Conservation (phyloP, 2,888 invertebrate species). For the Pristionchus exspectatus region DNA sequence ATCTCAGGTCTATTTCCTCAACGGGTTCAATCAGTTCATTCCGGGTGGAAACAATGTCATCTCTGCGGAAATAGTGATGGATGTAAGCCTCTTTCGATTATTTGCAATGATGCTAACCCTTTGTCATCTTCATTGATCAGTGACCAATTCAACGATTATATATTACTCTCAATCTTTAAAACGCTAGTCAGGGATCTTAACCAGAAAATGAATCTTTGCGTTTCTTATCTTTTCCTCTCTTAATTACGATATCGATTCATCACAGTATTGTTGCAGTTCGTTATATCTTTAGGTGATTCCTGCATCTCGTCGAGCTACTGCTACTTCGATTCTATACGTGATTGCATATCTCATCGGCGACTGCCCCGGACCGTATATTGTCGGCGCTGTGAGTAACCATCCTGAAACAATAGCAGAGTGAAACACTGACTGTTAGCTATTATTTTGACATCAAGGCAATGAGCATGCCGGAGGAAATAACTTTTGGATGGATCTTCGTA, state of each 20-base stretch:
- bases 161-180: too few relatives aligned
- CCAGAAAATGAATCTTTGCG: background rate
- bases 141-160: background rate
- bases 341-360: conserved; percentile 35
- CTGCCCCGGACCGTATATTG: conserved; percentile 46
- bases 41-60: conserved; percentile 35
- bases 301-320: background rate
- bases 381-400: conserved; percentile 27
- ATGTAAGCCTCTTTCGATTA: background rate
- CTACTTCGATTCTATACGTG: conserved; percentile 26
- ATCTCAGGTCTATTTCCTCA: conserved; percentile 46
- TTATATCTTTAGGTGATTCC: conserved; percentile 22
- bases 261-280: background rate
- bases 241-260: too few relatives aligned
- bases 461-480: too few relatives aligned
- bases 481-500: too few relatives aligned
- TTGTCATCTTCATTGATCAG: background rate
- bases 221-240: too few relatives aligned
- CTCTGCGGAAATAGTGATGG: conserved; percentile 33
- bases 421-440: background rate
- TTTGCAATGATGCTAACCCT: background rate
- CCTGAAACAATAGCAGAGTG: background rate
- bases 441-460: too few relatives aligned
- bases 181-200: too few relatives aligned
- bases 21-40: conserved; percentile 15